Evolutionary conservation across 2,113 vertebrate genomes (phyloP), one percentile per base, ranked within the genome.

Genomic region (Pampusana beccarii): DNA sequence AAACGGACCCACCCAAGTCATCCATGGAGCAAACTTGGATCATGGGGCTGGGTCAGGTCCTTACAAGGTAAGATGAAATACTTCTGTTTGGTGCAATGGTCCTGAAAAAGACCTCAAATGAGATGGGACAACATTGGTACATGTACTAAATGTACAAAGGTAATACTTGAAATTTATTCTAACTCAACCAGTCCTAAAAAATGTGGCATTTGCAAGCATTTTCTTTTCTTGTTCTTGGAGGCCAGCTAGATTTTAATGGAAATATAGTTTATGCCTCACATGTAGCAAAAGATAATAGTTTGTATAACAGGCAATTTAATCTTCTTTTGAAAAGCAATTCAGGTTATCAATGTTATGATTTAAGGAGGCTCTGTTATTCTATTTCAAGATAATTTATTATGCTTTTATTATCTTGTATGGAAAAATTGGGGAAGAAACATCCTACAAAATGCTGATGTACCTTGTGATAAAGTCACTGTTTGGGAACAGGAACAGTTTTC

Each of bases 291-390:
- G 66, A 73, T 89, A 34, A 85, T 90, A 91, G 93, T 91, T 95
- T 89, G 83, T 5, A 12, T 23, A 58, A 64, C 0, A 18, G 46
- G 53, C 74, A 83, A 62, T 86, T 94, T 75, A 54, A 82, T 86
- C 94, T 88, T 86, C 88, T 81, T 58, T 11, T 53, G 26, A 48
- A 89, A 96, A 93, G 73, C 77, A 79, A 82, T 86, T 72, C 65
- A 69, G 19, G 56, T 80, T 88, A 86, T 79, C 86, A 88, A 1
- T 94, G 88, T 74, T 96, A 78, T 92, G 88, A 57, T 95, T 96
- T 84, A 29, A 96, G 83, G 92, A 96, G 92, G 82, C 53, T 91
- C 83, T 84, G 90, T 79, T 97, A 89, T 91, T 93, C 72, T 57
- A 2, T 88, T 95, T 81, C 75, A 40, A 78, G 53, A 36, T 34